Percentiles rank a stretch among this genome's conserved stretches.
Evolutionary conservation across 2,888 invertebrate species (phyloP).

Genomic region (Pyrrhia umbra): DNA sequence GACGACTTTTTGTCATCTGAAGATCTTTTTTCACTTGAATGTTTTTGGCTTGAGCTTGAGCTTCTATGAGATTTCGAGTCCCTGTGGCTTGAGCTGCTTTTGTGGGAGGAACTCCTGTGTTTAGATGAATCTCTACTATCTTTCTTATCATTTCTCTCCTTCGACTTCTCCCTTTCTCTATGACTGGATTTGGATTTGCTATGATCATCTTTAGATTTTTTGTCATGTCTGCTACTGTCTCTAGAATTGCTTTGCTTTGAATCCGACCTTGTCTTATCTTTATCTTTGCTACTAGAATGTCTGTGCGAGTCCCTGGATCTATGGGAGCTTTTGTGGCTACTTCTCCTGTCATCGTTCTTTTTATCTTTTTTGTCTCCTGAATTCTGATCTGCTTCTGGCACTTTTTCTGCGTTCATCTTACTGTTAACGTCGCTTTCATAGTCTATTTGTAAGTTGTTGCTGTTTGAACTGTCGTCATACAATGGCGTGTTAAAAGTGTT

Average conservation of each 20-base stretch:
- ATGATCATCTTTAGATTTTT: slow-evolving; percentile 82
- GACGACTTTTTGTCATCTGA: slow-evolving; percentile 82
- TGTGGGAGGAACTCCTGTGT: slow-evolving; percentile 83
- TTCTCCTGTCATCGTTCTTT: slow-evolving; percentile 79
- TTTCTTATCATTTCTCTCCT: slow-evolving; percentile 79
- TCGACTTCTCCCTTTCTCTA: slow-evolving; percentile 78
- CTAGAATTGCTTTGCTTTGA: slow-evolving; percentile 82
- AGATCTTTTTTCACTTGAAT: slow-evolving; percentile 76
- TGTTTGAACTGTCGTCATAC: slow-evolving; percentile 87
- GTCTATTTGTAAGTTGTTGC: slow-evolving; percentile 84
- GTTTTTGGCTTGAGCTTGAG: slow-evolving; percentile 78
- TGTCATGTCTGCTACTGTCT: slow-evolving; percentile 81
- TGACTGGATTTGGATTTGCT: slow-evolving; percentile 78
- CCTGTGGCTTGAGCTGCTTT: slow-evolving; percentile 79
- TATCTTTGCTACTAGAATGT: slow-evolving; percentile 84
- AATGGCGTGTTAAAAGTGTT: slow-evolving; percentile 81
- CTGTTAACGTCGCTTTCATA: slow-evolving; percentile 88
- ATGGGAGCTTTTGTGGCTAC: slow-evolving; percentile 81
- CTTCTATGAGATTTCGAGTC: slow-evolving; percentile 81
- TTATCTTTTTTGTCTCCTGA: slow-evolving; percentile 80
- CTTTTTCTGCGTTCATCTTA: slow-evolving; percentile 82
- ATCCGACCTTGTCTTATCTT: slow-evolving; percentile 77
- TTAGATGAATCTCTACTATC: slow-evolving; percentile 83
- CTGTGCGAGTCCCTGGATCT: slow-evolving; percentile 83
- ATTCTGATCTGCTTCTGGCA: slow-evolving; percentile 75